Evolutionary conservation across 2,113 vertebrate species (phyloP).

Genomic region (Mirounga angustirostris): DNA sequence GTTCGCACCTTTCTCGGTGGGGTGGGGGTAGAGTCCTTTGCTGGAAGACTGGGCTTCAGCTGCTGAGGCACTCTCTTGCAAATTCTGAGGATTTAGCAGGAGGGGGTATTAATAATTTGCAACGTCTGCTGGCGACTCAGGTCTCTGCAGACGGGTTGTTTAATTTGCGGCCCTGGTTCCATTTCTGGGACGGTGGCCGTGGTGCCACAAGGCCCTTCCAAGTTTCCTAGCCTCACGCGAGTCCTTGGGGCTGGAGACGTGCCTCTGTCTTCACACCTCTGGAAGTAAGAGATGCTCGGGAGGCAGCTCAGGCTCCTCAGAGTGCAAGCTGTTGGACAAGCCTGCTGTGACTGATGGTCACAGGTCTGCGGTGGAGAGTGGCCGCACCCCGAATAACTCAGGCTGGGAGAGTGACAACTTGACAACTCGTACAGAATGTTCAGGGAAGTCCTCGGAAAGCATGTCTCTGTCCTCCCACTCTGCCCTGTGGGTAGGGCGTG

Average conservation of each 20-base stretch:
- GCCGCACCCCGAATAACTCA: slow-evolving; percentile 10
- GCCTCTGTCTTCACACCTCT: neutral
- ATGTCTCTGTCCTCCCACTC: neutral
- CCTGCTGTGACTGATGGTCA: neutral
- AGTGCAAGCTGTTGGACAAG: neutral
- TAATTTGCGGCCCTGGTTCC: neutral
- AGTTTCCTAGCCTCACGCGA: neutral
- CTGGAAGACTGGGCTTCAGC: neutral
- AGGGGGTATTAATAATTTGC: slow-evolving; percentile 4
- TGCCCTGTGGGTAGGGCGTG: neutral
- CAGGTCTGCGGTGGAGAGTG: neutral
- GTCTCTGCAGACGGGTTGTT: neutral
- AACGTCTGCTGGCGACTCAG: neutral
- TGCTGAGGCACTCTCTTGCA: neutral
- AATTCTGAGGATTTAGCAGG: neutral
- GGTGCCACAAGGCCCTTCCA: neutral
- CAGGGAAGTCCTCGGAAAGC: neutral
- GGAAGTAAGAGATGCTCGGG: neutral
- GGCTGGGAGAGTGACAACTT: neutral
- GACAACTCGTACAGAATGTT: neutral
- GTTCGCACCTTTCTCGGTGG: neutral
- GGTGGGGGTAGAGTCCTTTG: neutral
- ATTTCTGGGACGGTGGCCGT: rapidly evolving
- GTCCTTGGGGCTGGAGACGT: neutral
- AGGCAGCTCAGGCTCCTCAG: neutral